Conservation (phyloP, 2,113 vertebrate species). For the Periophthalmodon schlosseri region DNA sequence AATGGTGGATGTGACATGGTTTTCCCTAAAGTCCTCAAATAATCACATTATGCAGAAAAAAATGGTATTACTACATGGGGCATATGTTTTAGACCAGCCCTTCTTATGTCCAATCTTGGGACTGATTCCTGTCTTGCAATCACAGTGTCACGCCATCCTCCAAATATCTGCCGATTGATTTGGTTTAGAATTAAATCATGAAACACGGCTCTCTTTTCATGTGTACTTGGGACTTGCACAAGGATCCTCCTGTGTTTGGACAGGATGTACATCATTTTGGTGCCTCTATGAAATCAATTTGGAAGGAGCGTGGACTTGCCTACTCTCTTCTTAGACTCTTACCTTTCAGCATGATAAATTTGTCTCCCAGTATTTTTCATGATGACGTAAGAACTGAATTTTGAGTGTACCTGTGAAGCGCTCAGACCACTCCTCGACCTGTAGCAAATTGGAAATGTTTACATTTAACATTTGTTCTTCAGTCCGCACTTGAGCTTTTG, state of each 20-base stretch:
- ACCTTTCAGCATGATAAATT: slow-evolving; percentile 33
- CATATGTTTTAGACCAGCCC: neutral
- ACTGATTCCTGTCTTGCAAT: neutral
- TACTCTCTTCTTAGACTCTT: slow-evolving; percentile 23
- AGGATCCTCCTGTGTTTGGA: neutral
- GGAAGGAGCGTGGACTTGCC: slow-evolving; percentile 32
- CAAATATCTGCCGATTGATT: too few relatives aligned
- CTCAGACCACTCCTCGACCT: slow-evolving; percentile 34
- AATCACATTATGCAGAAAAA: neutral
- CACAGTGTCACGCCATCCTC: too few relatives aligned
- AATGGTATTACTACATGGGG: neutral
- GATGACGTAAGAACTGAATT: slow-evolving; percentile 26
- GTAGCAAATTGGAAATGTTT: slow-evolving; percentile 76
- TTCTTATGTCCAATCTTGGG: neutral
- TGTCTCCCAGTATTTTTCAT: slow-evolving; percentile 14
- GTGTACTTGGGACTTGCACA: neutral
- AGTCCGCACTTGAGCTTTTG: slow-evolving; percentile 47
- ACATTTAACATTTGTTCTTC: slow-evolving; percentile 62
- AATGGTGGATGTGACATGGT: neutral
- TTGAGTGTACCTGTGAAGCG: slow-evolving; percentile 15
- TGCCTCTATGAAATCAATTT: slow-evolving; percentile 28
- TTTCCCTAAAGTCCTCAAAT: too few relatives aligned
- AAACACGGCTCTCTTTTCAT: neutral
- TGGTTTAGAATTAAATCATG: neutral
- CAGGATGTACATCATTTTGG: slow-evolving; percentile 41